Evolutionary conservation across 1,140 invertebrate species (phyloP), one percentile per base, ranked within the genome.

Genomic region (Drosophila ananassae): DNA sequence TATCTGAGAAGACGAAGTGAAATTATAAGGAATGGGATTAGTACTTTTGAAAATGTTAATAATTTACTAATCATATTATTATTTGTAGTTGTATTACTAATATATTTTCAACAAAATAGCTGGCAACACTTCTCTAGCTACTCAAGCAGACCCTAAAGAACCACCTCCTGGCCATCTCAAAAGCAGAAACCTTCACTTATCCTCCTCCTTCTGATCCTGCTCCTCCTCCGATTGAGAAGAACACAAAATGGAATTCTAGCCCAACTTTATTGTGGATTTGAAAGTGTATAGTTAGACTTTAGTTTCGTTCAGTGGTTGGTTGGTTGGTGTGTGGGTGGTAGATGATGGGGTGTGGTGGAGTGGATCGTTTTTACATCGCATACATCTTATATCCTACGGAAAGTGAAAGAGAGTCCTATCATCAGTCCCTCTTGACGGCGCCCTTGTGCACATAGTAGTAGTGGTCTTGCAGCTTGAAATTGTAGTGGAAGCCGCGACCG

Each of bases 401-500:
- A 44, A 17, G 13, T 44, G 6, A 44, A 17, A 21, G 1, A 10
- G 7, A 9, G 25, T 28, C 25, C 25, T 6, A 28, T 28, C 28
- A 24, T 30, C 13, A 79, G 9, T 77, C 79, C 62, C 54, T 60
- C 59, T 81, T 81, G 12, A 50, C 25, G n/a, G 64, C 54, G 32
- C 75, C 83, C 78, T 78, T 87, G 56, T 87, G 82, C 37, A 87
- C 82, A 62, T 82, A 87, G 59, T 89, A 87, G 67, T 82, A 91
- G 50, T 91, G 90, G 71, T 91, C 90, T 82, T 87, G 78, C 9
- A 93, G 78, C 72, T 93, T 92, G 32, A 92, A 91, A 81, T 93
- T 93, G 47, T 93, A 90, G 67, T 93, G 92, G 21, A 93, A 92
- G 21, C 91, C 91, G 63, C 93, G 93, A 55, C 73, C 71, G 59